Conservation (phyloP, 1,140 invertebrate species). For the Pseudoatta argentina region DNA sequence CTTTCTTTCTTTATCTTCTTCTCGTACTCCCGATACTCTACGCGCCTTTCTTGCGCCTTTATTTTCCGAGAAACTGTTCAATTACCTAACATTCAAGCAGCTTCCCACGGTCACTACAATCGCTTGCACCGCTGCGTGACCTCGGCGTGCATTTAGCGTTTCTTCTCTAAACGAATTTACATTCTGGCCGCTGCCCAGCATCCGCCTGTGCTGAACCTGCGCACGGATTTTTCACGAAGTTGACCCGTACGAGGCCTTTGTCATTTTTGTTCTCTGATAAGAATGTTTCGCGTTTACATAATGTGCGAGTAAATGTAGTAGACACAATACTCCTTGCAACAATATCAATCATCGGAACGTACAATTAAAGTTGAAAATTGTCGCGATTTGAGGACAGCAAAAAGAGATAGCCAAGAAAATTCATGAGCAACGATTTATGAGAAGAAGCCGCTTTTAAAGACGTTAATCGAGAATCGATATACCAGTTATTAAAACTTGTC, state of each 20-base stretch:
- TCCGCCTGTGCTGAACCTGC: slow-evolving; percentile 16
- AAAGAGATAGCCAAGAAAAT: background rate
- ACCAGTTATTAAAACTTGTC: slow-evolving; percentile 16
- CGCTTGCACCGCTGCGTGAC: slow-evolving; percentile 28
- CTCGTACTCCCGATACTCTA: background rate
- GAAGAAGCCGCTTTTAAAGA: background rate
- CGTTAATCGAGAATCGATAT: background rate
- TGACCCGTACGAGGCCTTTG: background rate
- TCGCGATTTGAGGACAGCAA: background rate
- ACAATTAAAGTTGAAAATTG: background rate
- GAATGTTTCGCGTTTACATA: background rate
- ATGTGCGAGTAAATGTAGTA: background rate
- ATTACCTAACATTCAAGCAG: slow-evolving; percentile 67
- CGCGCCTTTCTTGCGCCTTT: slow-evolving; percentile 27
- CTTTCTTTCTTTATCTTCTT: slow-evolving; percentile 12
- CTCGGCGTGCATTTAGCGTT: slow-evolving; percentile 69
- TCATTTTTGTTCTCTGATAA: background rate
- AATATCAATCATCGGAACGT: background rate
- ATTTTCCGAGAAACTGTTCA: slow-evolving; percentile 74
- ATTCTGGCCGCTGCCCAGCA: slow-evolving; percentile 59
- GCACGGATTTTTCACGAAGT: slow-evolving; percentile 28
- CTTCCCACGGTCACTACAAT: slow-evolving; percentile 68
- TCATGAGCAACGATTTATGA: background rate
- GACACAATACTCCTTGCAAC: background rate
- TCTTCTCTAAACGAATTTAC: slow-evolving; percentile 77